phyloP scores from a whole-genome alignment of 2,888 invertebrate genomes.

The Coenonympha glycerion region DNA sequence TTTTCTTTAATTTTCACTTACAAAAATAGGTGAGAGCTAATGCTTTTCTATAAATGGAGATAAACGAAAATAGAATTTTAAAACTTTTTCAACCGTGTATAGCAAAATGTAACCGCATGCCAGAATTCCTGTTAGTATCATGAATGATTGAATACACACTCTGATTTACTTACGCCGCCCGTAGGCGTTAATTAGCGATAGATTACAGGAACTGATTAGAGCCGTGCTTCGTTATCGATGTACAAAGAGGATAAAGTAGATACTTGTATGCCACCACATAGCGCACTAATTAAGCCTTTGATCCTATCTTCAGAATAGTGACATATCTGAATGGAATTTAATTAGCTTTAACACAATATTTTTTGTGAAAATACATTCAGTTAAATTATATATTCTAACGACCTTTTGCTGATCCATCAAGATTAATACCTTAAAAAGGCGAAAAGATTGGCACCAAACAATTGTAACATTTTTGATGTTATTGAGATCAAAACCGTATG shows the following conservation, averaged over 20 bases:
- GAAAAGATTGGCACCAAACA: too few relatives aligned
- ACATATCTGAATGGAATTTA: background rate
- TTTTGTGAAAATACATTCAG: too few relatives aligned
- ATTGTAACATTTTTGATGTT: too few relatives aligned
- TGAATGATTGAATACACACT: slow-evolving; percentile 9
- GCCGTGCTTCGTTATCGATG: slow-evolving; percentile 13
- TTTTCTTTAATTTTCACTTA: too few relatives aligned
- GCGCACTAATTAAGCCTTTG: slow-evolving; percentile 19
- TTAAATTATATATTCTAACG: too few relatives aligned
- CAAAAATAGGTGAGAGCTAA: too few relatives aligned
- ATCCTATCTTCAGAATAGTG: slow-evolving; percentile 5
- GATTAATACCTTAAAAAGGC: too few relatives aligned
- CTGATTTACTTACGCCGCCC: slow-evolving; percentile 16
- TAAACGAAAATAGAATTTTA: too few relatives aligned
- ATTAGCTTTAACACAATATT: background rate
- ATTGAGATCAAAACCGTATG: too few relatives aligned
- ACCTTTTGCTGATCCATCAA: too few relatives aligned
- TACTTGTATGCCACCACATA: slow-evolving; percentile 5
- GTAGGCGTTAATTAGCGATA: slow-evolving; percentile 22
- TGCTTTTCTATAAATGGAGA: too few relatives aligned
- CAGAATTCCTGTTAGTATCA: background rate
- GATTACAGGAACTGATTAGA: slow-evolving; percentile 22
- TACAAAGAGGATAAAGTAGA: slow-evolving; percentile 13
- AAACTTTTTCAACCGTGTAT: too few relatives aligned
- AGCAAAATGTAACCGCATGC: background rate